Evolutionary conservation across 2,888 invertebrate genomes (phyloP), one percentile per base, ranked within the genome.

Genomic region (Volucella zonaria): DNA sequence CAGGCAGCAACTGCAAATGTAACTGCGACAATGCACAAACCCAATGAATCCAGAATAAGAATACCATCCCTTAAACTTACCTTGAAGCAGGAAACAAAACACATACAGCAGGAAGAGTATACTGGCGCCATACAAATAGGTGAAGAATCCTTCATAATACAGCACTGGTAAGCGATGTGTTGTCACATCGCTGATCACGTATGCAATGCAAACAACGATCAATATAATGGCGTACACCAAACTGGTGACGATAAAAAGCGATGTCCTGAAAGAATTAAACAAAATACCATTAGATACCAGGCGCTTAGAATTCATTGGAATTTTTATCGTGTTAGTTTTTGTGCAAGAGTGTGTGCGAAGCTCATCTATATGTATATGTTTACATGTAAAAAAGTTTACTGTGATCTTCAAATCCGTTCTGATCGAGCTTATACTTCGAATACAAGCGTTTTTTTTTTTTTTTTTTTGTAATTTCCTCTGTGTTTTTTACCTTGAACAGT

Each of bases 111-210:
- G 94, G 93, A 98, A 98, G 89, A 97, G 93, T 92, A 98, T 97
- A 93, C 97, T 97, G 93, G 96, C 95, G 89, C 97, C 97, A 92
- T 97, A 98, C 87, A 98, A 94, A 93, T 97, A 98, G 87, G 97
- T 97, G 94, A 97, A 98, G 94, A 97, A 97, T 88, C 97, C 97
- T 94, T 98, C 97, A 93, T 97, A 98, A 93, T 97, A 98, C 92
- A 96, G 96, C 87, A 97, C 95, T 87, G 97, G 97, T 88, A 98
- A 94, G 92, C 96, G 96, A 93, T 97, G 96, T 88, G 97, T 97
- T 90, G 97, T 96, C 90, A 97, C 97, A 93, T 98, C 97, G 90
- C 98, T 97, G 92, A 98, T 95, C 89, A 98, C 97, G 92, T 98
- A 97, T 87, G 97, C 97, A 91, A 98, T 94, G 93, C 98, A 98